These are phyloP conservation scores for Plusia festucae DNA, from an alignment of 2,888 invertebrate species.

Conservation along the genomic window DNA sequence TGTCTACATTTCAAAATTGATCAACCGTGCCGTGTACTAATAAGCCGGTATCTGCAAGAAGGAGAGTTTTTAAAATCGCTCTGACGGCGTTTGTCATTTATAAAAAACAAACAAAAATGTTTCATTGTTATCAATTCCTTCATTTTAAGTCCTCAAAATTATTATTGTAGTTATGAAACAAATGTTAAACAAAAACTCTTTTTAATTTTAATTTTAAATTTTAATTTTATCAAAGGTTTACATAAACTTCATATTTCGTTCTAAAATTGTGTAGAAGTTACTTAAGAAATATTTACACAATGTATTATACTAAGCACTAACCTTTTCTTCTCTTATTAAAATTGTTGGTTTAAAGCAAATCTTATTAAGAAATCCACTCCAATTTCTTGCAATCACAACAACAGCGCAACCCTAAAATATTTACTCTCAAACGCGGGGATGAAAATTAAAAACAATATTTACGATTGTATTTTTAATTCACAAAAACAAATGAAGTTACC, in stretches of 20 bases:
- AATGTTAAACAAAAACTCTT: too few species aligned
- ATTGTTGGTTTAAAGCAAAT: slow-evolving; percentile 14
- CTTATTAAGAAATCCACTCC: slow-evolving; percentile 14
- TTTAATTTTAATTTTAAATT: too few species aligned
- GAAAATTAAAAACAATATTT: slow-evolving; percentile 58
- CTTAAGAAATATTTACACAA: background rate
- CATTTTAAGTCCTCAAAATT: too few species aligned
- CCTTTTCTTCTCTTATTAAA: slow-evolving; percentile 2
- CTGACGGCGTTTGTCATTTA: too few species aligned
- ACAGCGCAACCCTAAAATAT: slow-evolving; percentile 23
- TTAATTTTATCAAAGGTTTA: background rate
- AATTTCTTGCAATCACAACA: slow-evolving; percentile 25
- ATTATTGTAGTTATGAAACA: too few species aligned
- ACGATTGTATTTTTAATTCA: slow-evolving; percentile 56
- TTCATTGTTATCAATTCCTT: too few species aligned
- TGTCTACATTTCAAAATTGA: too few species aligned
- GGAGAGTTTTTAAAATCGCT: too few species aligned
- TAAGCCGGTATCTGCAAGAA: too few species aligned
- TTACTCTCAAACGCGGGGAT: slow-evolving; percentile 9
- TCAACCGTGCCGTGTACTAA: too few species aligned
- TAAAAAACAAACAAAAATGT: too few species aligned
- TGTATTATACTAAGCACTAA: background rate
- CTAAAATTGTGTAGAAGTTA: background rate
- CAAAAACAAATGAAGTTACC: slow-evolving; percentile 30
- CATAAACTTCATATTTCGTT: background rate